A percentile compares a stretch with the other conserved stretches of the same genome.
phyloP scores from a whole-genome alignment of 1,140 invertebrate genomes.

The Spodoptera litura region DNA sequence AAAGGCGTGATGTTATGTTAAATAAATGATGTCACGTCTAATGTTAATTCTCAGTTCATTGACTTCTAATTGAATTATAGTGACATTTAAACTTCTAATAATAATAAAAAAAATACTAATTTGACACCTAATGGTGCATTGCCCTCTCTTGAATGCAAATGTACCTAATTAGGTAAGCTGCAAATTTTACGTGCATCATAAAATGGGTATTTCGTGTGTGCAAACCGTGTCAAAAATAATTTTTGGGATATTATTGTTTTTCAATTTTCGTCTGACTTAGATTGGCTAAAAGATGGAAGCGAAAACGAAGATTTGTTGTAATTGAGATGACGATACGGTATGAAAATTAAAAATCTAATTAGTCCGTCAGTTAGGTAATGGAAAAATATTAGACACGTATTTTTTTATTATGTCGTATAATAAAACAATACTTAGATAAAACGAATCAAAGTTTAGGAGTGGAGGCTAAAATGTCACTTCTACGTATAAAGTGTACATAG shows the following conservation, averaged over 20 bases:
- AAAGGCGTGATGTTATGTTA: too few relatives aligned
- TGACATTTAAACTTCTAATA: conserved; percentile 3
- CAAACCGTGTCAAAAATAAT: neutral
- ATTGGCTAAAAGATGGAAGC: conserved; percentile 1
- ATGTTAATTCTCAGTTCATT: neutral
- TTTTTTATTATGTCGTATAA: too few relatives aligned
- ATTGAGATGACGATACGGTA: too few relatives aligned
- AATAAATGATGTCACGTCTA: neutral
- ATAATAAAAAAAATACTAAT: conserved; percentile 27
- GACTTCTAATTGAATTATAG: neutral
- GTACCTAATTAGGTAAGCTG: conserved; percentile 1
- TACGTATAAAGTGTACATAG: too few relatives aligned
- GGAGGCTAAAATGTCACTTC: too few relatives aligned
- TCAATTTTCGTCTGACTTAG: conserved; percentile 7
- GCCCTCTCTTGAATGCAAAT: neutral
- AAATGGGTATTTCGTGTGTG: conserved; percentile 30
- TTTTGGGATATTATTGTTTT: neutral
- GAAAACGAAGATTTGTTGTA: neutral
- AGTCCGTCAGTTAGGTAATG: too few relatives aligned
- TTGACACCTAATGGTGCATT: conserved; percentile 10
- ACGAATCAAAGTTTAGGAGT: too few relatives aligned
- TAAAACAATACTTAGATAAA: too few relatives aligned
- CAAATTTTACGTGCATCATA: conserved; percentile 12
- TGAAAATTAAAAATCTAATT: too few relatives aligned
- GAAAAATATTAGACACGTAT: too few relatives aligned